A percentile compares a stretch with the other conserved stretches of the same genome.
These are phyloP conservation scores for Eucera pruinosa DNA, from an alignment of 2,888 invertebrate species.

Conservation along the genomic window DNA sequence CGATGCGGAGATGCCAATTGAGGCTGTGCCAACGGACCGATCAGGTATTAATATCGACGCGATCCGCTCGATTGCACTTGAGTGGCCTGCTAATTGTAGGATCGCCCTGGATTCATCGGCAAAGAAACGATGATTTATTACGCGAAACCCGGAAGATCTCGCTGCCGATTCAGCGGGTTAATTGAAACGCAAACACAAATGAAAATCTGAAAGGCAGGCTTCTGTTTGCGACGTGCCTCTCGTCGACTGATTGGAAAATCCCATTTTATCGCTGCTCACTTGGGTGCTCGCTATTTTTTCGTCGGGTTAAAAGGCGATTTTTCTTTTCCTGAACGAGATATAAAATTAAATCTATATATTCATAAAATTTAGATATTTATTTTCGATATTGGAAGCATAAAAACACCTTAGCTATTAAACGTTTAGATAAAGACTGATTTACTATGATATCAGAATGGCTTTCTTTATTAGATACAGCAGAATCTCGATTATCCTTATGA, in stretches of 20 bases:
- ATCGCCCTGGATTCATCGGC: not conserved
- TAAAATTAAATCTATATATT: no score
- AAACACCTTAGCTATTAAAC: no score
- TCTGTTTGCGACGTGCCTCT: not conserved
- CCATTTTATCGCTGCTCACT: not conserved
- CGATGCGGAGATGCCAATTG: slow-evolving; percentile 3
- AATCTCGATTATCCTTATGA: no score
- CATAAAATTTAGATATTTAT: no score
- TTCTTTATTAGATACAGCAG: no score
- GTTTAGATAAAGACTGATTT: no score
- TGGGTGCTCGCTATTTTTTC: no score
- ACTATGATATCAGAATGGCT: no score
- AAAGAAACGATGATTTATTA: slow-evolving; percentile 37
- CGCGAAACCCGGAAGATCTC: not conserved
- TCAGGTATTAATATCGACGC: slow-evolving; percentile 44
- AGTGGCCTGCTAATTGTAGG: slow-evolving; percentile 31
- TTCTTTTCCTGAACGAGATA: no score
- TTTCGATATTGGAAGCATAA: no score
- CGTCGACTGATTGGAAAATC: not conserved
- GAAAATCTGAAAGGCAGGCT: not conserved
- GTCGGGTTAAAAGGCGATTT: no score
- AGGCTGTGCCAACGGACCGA: slow-evolving; percentile 12
- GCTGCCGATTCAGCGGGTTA: slow-evolving; percentile 14
- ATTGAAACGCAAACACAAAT: slow-evolving; percentile 21
- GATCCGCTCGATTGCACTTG: slow-evolving; percentile 27